Evolutionary conservation across 2,888 invertebrate genomes (phyloP).

Genomic region (Phalangium opilio): DNA sequence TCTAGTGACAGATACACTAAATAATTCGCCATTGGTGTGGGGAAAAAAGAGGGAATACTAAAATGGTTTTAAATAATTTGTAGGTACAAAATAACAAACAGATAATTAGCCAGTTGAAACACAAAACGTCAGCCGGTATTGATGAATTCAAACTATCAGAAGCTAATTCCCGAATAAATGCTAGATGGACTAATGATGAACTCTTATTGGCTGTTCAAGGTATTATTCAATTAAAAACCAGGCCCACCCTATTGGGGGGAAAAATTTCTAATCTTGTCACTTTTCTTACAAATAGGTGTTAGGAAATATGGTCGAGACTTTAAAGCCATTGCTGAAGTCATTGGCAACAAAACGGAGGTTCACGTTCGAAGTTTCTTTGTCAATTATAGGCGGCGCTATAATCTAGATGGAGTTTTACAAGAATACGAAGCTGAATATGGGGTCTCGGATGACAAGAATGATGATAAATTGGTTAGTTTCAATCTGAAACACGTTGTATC

Average conservation of each 20-base stretch:
- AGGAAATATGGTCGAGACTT: slow-evolving; percentile 57
- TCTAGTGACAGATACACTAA: too few species aligned
- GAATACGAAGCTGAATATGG: slow-evolving; percentile 21
- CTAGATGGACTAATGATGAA: slow-evolving; percentile 87
- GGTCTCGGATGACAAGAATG: slow-evolving; percentile 10
- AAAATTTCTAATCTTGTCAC: too few species aligned
- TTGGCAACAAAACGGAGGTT: slow-evolving; percentile 86
- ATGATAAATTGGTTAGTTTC: slow-evolving; percentile 1
- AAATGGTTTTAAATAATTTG: too few species aligned
- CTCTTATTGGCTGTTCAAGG: slow-evolving; percentile 78
- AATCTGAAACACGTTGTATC: too few species aligned
- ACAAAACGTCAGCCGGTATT: slow-evolving; percentile 49
- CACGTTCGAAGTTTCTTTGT: slow-evolving; percentile 83
- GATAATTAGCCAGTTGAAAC: slow-evolving; percentile 67
- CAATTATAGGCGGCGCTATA: slow-evolving; percentile 53
- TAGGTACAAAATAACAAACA: slow-evolving; percentile 93
- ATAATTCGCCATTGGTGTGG: too few species aligned
- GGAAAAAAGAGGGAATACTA: too few species aligned
- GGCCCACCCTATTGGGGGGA: too few species aligned
- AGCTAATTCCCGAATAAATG: slow-evolving; percentile 51
- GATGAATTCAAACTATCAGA: slow-evolving; percentile 37
- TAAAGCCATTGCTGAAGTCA: slow-evolving; percentile 81
- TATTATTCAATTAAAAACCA: too few species aligned
- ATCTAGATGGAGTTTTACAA: slow-evolving; percentile 18
- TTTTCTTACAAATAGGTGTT: slow-evolving; percentile 36